Evolutionary conservation across 2,888 invertebrate genomes (phyloP).

Genomic region (Idaea aversata): DNA sequence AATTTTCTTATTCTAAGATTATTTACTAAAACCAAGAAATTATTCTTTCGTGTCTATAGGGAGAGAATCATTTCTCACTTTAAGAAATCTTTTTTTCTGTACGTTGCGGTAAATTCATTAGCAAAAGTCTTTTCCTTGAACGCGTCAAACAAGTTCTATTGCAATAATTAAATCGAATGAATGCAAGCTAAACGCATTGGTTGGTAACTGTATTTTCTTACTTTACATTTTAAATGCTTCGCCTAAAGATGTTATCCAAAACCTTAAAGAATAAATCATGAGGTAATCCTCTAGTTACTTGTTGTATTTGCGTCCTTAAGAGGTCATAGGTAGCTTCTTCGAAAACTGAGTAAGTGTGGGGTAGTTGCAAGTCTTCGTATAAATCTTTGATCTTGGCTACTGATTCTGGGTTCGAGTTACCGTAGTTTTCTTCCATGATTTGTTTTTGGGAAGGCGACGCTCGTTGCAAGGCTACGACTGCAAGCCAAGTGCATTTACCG

Average conservation of each 20-base stretch:
- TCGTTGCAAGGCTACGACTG: constrained; percentile 92
- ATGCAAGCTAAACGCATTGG: too few species aligned
- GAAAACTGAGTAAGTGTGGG: constrained; percentile 87
- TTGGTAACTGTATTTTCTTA: not conserved
- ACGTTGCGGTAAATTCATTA: too few species aligned
- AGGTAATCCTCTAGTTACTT: constrained; percentile 89
- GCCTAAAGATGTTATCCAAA: constrained; percentile 89
- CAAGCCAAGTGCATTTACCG: constrained; percentile 97
- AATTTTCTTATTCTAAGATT: too few species aligned
- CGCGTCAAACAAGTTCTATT: too few species aligned
- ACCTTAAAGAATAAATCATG: constrained; percentile 91
- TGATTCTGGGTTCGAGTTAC: constrained; percentile 82
- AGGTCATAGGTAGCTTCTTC: constrained; percentile 92
- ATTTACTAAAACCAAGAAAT: too few species aligned
- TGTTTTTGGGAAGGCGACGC: constrained; percentile 85
- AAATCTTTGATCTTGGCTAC: constrained; percentile 86
- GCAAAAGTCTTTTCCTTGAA: too few species aligned
- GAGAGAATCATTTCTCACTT: too few species aligned
- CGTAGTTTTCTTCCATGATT: constrained; percentile 89
- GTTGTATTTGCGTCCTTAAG: constrained; percentile 90
- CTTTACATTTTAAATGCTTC: constrained; percentile 76
- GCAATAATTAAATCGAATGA: too few species aligned
- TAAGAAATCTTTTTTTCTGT: too few species aligned
- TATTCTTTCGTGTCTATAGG: too few species aligned
- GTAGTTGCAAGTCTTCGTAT: constrained; percentile 88